Percentiles rank a stretch among this genome's conserved stretches.
These are phyloP conservation scores for Palythoa grandis DNA, from an alignment of 92 coral and sea anemone species.

Conservation along the genomic window DNA sequence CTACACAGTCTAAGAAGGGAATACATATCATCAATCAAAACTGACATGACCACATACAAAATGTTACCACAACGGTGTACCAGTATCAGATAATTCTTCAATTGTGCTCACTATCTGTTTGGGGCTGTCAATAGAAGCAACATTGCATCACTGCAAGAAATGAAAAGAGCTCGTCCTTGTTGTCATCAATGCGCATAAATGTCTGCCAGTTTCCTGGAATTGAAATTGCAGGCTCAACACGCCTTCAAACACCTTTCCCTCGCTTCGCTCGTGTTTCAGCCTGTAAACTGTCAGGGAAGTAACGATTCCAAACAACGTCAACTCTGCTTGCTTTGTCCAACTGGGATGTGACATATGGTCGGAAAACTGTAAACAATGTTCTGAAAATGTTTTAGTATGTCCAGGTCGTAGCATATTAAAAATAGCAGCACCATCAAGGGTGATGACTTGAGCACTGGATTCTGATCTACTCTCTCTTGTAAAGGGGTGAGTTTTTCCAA, in stretches of 20 bases:
- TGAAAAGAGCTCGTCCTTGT: constrained; percentile 42
- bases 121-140: constrained; percentile 26
- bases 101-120: constrained; percentile 47
- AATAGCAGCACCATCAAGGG: constrained; percentile 59
- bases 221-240: constrained; percentile 45
- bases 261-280: constrained; percentile 47
- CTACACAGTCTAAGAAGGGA: too few relatives aligned
- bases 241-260: constrained; percentile 50
- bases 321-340: constrained; percentile 45
- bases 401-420: too few relatives aligned
- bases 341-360: constrained; percentile 52
- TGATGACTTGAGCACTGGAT: constrained; percentile 29
- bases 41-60: too few relatives aligned
- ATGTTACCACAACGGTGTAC: too few relatives aligned
- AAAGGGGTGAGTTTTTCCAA: constrained; percentile 5
- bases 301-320: constrained; percentile 57
- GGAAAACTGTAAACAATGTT: constrained; percentile 43
- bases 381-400: constrained; percentile 51
- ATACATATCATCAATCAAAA: too few relatives aligned
- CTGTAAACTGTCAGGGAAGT: constrained; percentile 47
- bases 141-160: constrained; percentile 43
- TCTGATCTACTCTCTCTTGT: not conserved
- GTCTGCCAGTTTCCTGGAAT: constrained; percentile 47
- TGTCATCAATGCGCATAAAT: constrained; percentile 33
- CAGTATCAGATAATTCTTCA: too few relatives aligned